Conservation (phyloP, 2,797 vertebrate species). For the Chloroceryle inda region DNA sequence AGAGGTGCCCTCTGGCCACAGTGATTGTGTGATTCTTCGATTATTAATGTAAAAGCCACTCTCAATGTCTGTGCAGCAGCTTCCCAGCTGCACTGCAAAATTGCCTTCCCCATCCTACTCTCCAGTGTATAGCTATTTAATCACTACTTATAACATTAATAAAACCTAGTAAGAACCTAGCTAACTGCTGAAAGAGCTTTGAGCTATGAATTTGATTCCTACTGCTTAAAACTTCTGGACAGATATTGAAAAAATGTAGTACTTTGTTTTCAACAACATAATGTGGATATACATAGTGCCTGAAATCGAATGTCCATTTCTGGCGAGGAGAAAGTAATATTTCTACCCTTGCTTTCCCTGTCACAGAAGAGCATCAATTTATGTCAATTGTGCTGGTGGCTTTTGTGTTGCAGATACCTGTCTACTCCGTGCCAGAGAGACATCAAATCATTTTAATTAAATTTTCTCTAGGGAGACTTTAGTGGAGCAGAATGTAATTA, state of each 20-base stretch:
- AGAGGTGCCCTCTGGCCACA: not conserved
- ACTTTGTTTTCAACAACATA: not conserved
- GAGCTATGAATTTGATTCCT: not conserved
- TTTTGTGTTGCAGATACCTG: conserved; percentile 52
- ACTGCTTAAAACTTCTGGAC: not conserved
- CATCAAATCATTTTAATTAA: conserved; percentile 57
- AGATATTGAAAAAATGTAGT: not conserved
- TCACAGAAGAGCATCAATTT: not conserved
- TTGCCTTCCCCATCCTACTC: not conserved
- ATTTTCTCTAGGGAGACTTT: conserved; percentile 41
- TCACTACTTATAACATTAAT: conserved; percentile 18
- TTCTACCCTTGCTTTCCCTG: not conserved
- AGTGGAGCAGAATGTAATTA: conserved; percentile 52
- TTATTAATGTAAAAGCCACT: not conserved
- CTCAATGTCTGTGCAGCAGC: not conserved
- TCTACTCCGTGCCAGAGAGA: conserved; percentile 14
- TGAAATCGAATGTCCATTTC: not conserved
- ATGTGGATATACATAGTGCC: not conserved
- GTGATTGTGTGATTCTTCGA: not conserved
- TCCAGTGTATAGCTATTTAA: not conserved
- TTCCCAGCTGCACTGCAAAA: not conserved
- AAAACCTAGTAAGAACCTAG: not conserved
- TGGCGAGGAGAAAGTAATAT: not conserved
- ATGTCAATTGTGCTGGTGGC: not conserved
- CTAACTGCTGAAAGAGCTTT: not conserved